Conservation (phyloP, 2,888 invertebrate species). For the Acanthosoma haemorrhoidale region DNA sequence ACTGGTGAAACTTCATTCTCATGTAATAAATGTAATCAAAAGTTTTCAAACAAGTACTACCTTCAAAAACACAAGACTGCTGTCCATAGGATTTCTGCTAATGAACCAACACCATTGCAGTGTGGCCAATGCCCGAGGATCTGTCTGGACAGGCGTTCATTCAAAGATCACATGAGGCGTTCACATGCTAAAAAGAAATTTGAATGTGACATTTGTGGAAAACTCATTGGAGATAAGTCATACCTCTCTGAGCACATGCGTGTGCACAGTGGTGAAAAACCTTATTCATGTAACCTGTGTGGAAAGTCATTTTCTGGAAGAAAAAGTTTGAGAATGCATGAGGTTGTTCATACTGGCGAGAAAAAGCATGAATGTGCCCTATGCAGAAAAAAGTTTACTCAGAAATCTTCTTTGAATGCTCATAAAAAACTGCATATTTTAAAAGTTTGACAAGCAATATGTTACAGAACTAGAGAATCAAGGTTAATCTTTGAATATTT, state of each 20-base stretch:
- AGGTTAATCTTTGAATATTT: too few relatives aligned
- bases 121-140: slow-evolving; percentile 51
- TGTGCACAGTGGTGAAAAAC: slow-evolving; percentile 53
- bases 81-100: slow-evolving; percentile 26
- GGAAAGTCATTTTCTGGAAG: slow-evolving; percentile 50
- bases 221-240: slow-evolving; percentile 45
- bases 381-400: slow-evolving; percentile 52
- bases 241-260: slow-evolving; percentile 55
- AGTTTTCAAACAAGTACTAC: slow-evolving; percentile 47
- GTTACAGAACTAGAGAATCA: too few relatives aligned
- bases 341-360: slow-evolving; percentile 50
- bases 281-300: slow-evolving; percentile 48
- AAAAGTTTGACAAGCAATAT: neutral
- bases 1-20: slow-evolving; percentile 41
- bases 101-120: slow-evolving; percentile 42
- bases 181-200: slow-evolving; percentile 43
- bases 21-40: slow-evolving; percentile 46
- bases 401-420: slow-evolving; percentile 51
- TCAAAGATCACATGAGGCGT: slow-evolving; percentile 45
- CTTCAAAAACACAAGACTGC: slow-evolving; percentile 44
- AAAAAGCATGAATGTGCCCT: slow-evolving; percentile 50
- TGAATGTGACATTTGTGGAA: slow-evolving; percentile 45
- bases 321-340: slow-evolving; percentile 48
- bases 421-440: slow-evolving; percentile 45
- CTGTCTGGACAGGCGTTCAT: slow-evolving; percentile 45